These are phyloP conservation scores for Cephus sareptanus DNA, from an alignment of 2,888 invertebrate genomes.

Conservation along the genomic window DNA sequence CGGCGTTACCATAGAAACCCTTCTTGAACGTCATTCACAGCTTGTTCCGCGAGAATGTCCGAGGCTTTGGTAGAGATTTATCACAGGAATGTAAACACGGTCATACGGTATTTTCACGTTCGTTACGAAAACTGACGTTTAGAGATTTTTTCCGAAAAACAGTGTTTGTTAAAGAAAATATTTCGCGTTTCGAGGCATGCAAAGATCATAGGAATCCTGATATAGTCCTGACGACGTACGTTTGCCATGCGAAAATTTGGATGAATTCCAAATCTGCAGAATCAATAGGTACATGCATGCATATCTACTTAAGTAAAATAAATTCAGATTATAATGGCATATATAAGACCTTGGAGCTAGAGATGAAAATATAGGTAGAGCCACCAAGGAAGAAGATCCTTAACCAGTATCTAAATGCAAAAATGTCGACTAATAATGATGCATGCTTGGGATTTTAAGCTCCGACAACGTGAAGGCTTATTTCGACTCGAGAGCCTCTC, in stretches of 20 bases:
- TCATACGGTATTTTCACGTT: neutral
- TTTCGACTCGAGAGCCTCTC: neutral
- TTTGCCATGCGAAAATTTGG: neutral
- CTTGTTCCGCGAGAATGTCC: neutral
- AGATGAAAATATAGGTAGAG: neutral
- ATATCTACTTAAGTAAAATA: neutral
- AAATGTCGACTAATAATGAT: neutral
- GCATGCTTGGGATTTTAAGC: neutral
- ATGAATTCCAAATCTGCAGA: neutral
- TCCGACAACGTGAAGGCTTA: neutral
- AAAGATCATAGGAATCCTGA: neutral
- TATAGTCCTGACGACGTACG: neutral
- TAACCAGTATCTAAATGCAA: neutral
- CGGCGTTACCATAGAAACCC: neutral
- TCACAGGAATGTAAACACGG: neutral
- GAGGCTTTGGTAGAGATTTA: neutral
- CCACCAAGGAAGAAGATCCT: neutral
- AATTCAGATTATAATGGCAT: neutral
- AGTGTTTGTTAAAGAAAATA: neutral
- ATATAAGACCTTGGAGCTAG: neutral
- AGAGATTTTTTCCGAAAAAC: neutral
- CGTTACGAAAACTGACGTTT: neutral
- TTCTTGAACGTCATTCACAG: neutral
- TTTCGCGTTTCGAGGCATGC: neutral
- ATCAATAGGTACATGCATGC: neutral